Evolutionary conservation across 2,888 invertebrate species (phyloP), one percentile per base, ranked within the genome.

Genomic region (Celastrina argiolus): DNA sequence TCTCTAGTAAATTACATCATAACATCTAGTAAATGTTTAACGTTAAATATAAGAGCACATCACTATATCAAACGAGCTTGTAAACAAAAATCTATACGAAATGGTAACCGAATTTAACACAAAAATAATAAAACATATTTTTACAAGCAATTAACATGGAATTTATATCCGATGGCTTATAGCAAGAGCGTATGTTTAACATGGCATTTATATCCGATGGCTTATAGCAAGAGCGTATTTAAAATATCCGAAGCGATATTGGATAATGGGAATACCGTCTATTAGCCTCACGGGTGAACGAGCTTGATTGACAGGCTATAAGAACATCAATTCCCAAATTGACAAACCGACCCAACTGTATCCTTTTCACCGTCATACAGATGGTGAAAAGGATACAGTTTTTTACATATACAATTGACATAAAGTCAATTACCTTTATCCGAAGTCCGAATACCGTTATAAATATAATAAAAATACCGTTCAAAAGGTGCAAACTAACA

Each of bases 351-450:
- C 51, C 45, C 51, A 16, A 51, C 51, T 51, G 45, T 18, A 51
- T 51, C 51, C 51, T 51, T 51, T 51, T 51, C 22, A 51, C 51
- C 51, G 51, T 51, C 51, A n/a, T n/a, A n/a, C n/a, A n/a, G n/a
- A n/a, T n/a, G n/a, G n/a, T n/a, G n/a, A n/a, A n/a, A n/a, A n/a
- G n/a, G n/a, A n/a, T n/a, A n/a, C n/a, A n/a, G n/a, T n/a, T n/a
- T n/a, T n/a, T n/a, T n/a, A n/a, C n/a, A n/a, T n/a, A n/a, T n/a
- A n/a, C n/a, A n/a, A n/a, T n/a, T n/a, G n/a, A n/a, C n/a, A n/a
- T n/a, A n/a, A n/a, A 26, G 26, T 51, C 51, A 51, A 51, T 51
- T 51, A 51, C 51, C 51, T 51, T 22, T 51, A 51, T 51, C 51
- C 22, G 51, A 51, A 51, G n/a, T n/a, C n/a, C n/a, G n/a, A n/a